A percentile compares a stretch with the other conserved stretches of the same genome.
Evolutionary conservation across 2,797 vertebrate genomes (phyloP).

Genomic region (Dermochelys coriacea): DNA sequence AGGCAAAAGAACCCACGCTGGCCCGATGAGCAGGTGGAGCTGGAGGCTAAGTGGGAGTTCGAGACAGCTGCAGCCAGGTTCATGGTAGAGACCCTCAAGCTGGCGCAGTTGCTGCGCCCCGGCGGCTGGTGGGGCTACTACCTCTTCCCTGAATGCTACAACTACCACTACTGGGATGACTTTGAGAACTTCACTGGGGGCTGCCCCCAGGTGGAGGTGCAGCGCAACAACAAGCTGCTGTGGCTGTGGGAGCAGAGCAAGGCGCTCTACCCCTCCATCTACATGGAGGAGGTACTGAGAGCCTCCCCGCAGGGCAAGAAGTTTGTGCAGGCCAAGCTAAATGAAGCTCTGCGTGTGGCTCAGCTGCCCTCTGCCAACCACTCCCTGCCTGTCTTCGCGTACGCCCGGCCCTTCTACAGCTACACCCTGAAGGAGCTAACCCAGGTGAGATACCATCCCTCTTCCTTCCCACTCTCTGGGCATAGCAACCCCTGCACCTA

Average conservation of each 20-base stretch:
- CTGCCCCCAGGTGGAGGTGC: constrained; percentile 48
- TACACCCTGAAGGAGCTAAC: neutral
- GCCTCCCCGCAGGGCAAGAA: constrained; percentile 22
- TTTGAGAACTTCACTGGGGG: constrained; percentile 43
- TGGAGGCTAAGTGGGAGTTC: constrained; percentile 46
- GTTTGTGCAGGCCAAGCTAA: constrained; percentile 43
- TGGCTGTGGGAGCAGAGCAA: constrained; percentile 63
- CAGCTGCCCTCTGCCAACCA: neutral
- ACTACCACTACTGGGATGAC: constrained; percentile 52
- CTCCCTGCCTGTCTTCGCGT: neutral
- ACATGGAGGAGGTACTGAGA: constrained; percentile 38
- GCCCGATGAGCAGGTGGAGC: neutral
- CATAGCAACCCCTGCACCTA: neutral
- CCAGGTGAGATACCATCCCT: neutral
- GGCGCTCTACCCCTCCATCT: constrained; percentile 61
- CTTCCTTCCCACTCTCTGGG: neutral
- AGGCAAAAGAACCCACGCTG: constrained; percentile 14
- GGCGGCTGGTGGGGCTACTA: constrained; percentile 58
- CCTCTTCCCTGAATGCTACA: constrained; percentile 66
- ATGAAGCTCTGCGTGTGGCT: neutral
- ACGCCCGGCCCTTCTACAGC: neutral
- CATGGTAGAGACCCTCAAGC: constrained; percentile 34
- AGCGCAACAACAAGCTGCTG: constrained; percentile 41
- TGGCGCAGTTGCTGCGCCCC: constrained; percentile 24
- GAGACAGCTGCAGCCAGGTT: constrained; percentile 36